phyloP scores from a whole-genome alignment of 2,888 invertebrate genomes.

The Amaurobius ferox region DNA sequence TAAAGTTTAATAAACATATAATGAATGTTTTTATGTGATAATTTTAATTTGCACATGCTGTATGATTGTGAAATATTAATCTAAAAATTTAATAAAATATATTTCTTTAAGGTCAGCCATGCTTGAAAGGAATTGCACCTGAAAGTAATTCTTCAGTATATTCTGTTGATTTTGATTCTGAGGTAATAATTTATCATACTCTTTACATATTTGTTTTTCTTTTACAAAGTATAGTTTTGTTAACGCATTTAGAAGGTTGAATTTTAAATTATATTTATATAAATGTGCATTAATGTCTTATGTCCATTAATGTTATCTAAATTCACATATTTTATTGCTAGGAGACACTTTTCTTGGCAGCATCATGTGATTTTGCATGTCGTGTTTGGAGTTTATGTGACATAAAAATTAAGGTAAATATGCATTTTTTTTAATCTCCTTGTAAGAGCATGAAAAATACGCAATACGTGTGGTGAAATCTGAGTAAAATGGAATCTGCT shows the following conservation, averaged over 20 bases:
- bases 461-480: no score
- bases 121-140: conserved; percentile 85
- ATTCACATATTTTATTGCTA: conserved; percentile 70
- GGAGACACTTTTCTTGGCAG: conserved; percentile 90
- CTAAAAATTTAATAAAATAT: no score
- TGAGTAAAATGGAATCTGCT: no score
- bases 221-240: not conserved
- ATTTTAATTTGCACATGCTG: no score
- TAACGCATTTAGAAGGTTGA: not conserved
- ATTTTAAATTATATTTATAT: not conserved
- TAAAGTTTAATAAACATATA: no score
- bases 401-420: conserved; percentile 90
- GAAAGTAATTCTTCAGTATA: conserved; percentile 97
- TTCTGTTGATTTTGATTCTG: conserved; percentile 96
- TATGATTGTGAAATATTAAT: no score
- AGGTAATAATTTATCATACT: conserved; percentile 77
- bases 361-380: conserved; percentile 97
- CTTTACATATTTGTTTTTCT: not conserved
- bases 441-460: no score
- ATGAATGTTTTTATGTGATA: no score
- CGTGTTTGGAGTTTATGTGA: conserved; percentile 96
- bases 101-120: conserved; percentile 57
- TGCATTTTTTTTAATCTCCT: no score
- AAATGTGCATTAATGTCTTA: not conserved
- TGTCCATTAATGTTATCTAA: not conserved